Base-by-base conservation (phyloP, 2,888 invertebrate species). In the Parelbella ahira region DNA sequence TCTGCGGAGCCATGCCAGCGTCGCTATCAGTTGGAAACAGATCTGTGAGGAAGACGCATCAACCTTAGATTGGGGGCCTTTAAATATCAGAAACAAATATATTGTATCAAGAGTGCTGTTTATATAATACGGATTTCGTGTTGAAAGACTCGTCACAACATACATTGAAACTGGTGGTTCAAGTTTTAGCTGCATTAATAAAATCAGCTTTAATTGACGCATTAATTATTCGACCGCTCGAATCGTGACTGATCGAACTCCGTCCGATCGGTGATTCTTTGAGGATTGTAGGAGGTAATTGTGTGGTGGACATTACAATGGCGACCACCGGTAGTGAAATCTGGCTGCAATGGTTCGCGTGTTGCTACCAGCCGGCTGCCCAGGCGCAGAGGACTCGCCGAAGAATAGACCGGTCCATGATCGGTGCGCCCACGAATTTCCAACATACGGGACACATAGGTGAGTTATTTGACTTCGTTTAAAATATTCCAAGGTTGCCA, bases 401-500 rank as follows among this genome's bases (percentile, higher is more conserved):
- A 80, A 91, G 93, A 81, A 94, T 94, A 89, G 94, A 94, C 86
- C 92, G 97, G 51, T 95, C 96, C 48, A 98, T 97, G 97, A 98
- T 98, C 68, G 95, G 98, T 19, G 92, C 93, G 55, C 98, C 98
- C 6, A 97, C 96, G 57, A 96, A 98, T 88, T 98, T 98, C 77
- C 93, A 95, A 67, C 98, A 98, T 79, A 97, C 97, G 24, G 95
- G 94, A 60, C 88, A 88, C 59, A 86, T 88, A 78, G 88, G 88
- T 88, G 55, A 67, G 73, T 38, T 12, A 3, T 3, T 36, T n/a
- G n/a, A n/a, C n/a, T n/a, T n/a, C n/a, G n/a, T n/a, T n/a, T n/a
- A n/a, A n/a, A n/a, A n/a, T n/a, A n/a, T n/a, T n/a, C n/a, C n/a
- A n/a, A n/a, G n/a, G n/a, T n/a, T n/a, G n/a, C n/a, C n/a, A n/a